These are phyloP conservation scores for Eutrigla gurnardus DNA, from an alignment of 2,797 vertebrate species.

Conservation along the genomic window DNA sequence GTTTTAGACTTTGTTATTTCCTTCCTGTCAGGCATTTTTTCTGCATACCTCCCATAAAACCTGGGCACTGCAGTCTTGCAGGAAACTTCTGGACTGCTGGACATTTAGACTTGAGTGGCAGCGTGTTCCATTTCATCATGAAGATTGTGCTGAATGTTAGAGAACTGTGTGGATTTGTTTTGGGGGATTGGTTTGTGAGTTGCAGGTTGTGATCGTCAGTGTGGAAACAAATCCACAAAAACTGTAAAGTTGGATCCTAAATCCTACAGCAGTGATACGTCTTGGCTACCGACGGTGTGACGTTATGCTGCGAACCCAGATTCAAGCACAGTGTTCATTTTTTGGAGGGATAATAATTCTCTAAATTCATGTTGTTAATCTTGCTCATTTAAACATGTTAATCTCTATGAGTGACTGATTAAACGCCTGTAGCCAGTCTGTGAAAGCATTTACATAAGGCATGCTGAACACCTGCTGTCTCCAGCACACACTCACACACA, in stretches of 20 bases:
- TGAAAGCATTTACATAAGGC: background rate
- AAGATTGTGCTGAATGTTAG: no score
- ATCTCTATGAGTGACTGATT: slow-evolving; percentile 5
- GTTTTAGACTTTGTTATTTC: background rate
- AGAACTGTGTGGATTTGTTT: no score
- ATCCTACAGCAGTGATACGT: no score
- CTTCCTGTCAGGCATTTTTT: background rate
- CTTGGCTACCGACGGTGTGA: background rate
- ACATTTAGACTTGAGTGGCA: no score
- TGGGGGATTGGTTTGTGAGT: no score
- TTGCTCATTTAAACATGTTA: background rate
- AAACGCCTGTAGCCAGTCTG: background rate
- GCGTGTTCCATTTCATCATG: no score
- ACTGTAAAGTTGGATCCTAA: background rate
- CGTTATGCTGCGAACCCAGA: background rate
- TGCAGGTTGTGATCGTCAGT: no score
- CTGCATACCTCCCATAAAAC: background rate
- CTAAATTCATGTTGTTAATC: background rate
- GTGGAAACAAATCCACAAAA: background rate
- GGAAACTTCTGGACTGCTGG: background rate
- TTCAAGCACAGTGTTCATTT: background rate
- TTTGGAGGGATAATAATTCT: background rate
- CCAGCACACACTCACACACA: no score
- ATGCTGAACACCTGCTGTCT: background rate
- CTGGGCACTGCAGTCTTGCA: background rate